Evolutionary conservation across 2,888 invertebrate genomes (phyloP).

Genomic region (Aporophyla lueneburgensis): DNA sequence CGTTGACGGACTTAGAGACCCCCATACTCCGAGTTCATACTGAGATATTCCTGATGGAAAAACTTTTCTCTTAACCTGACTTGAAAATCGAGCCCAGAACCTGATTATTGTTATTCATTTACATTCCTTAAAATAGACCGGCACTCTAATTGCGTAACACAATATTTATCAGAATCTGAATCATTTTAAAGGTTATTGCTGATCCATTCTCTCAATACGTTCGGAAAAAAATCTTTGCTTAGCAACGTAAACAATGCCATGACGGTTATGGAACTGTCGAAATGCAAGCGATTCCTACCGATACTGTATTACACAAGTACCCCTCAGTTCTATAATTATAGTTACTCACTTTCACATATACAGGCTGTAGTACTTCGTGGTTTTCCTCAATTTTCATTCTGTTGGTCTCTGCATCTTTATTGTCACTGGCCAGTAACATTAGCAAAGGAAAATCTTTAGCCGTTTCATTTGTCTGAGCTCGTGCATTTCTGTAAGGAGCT

Average conservation of each 20-base stretch:
- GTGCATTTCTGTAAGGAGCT: slow-evolving; percentile 74
- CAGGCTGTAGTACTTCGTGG: slow-evolving; percentile 69
- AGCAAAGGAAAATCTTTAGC: slow-evolving; percentile 85
- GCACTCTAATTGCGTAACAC: too few relatives aligned
- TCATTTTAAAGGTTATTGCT: too few relatives aligned
- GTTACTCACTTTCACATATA: slow-evolving; percentile 83
- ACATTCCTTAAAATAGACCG: neutral
- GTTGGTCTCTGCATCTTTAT: slow-evolving; percentile 49
- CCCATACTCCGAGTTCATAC: neutral
- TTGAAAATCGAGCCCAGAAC: neutral
- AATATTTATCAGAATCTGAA: too few relatives aligned
- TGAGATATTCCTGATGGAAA: neutral
- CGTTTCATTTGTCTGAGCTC: slow-evolving; percentile 75
- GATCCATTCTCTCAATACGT: too few relatives aligned
- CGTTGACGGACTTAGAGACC: too few relatives aligned
- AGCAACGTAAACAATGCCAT: too few relatives aligned
- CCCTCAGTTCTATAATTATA: too few relatives aligned
- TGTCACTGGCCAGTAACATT: slow-evolving; percentile 76
- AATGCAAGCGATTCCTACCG: too few relatives aligned
- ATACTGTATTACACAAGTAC: too few relatives aligned
- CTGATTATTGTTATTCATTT: neutral
- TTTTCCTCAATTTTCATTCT: slow-evolving; percentile 31
- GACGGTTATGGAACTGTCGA: too few relatives aligned
- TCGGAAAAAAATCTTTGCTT: too few relatives aligned
- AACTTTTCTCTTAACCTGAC: neutral